Percentiles rank a stretch among this genome's conserved stretches.
These are phyloP conservation scores for Hirudinaria manillensis DNA, from an alignment of 2,888 invertebrate species.

Conservation along the genomic window DNA sequence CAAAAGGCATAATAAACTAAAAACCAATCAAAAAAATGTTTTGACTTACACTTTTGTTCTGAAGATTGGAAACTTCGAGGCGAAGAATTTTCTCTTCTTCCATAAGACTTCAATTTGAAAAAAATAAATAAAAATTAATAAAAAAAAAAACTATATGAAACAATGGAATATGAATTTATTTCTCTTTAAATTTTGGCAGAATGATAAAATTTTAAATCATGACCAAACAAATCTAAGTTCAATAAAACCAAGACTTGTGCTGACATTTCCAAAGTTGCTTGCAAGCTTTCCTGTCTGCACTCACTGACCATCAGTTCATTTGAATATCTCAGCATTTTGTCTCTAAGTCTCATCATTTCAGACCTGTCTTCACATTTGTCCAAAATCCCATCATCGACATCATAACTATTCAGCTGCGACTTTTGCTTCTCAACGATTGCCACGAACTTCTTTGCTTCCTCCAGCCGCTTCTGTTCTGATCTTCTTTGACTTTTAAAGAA, in stretches of 20 bases:
- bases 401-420: conserved; percentile 45
- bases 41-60: not conserved
- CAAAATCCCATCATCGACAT: conserved; percentile 49
- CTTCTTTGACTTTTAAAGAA: conserved; percentile 40
- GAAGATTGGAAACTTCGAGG: not conserved
- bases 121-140: not conserved
- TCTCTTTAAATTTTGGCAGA: no score
- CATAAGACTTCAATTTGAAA: not conserved
- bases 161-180: no score
- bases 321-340: conserved; percentile 50
- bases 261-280: conserved; percentile 53
- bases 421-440: conserved; percentile 47
- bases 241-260: conserved; percentile 25
- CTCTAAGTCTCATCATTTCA: conserved; percentile 50
- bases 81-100: not conserved
- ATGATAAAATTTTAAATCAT: no score
- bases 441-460: conserved; percentile 48
- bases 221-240: no score
- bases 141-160: not conserved
- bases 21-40: no score
- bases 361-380: conserved; percentile 48
- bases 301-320: conserved; percentile 51
- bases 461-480: conserved; percentile 48
- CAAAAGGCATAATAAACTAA: no score
- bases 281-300: conserved; percentile 52